A percentile compares a stretch with the other conserved stretches of the same genome.
These are phyloP conservation scores for Sitobion miscanthi DNA, from an alignment of 1,140 invertebrate species.

Conservation along the genomic window DNA sequence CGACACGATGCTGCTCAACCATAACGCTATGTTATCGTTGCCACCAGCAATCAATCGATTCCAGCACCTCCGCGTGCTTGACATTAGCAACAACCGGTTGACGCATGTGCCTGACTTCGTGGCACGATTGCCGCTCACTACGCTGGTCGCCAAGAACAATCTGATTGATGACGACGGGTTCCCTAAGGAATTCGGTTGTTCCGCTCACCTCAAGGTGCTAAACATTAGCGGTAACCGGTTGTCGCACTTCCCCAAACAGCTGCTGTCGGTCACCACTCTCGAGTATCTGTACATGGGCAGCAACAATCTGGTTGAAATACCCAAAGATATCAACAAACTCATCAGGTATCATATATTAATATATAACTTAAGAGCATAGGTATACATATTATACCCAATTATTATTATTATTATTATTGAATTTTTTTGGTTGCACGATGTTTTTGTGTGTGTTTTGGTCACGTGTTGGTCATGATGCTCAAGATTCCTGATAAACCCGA, in stretches of 20 bases:
- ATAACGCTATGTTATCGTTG: slow-evolving; percentile 71
- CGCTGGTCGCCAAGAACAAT: slow-evolving; percentile 89
- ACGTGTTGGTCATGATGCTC: neutral
- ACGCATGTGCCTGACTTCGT: slow-evolving; percentile 77
- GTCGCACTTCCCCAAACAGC: slow-evolving; percentile 82
- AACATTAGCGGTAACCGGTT: slow-evolving; percentile 93
- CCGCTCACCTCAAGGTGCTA: slow-evolving; percentile 74
- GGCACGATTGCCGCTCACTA: slow-evolving; percentile 74
- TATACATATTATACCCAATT: no score
- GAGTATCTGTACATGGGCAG: slow-evolving; percentile 89
- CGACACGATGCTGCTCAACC: slow-evolving; percentile 75
- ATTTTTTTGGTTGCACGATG: neutral
- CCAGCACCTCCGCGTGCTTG: slow-evolving; percentile 74
- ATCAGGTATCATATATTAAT: slow-evolving; percentile 67
- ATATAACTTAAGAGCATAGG: no score
- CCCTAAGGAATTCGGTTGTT: slow-evolving; percentile 80
- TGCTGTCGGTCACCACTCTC: slow-evolving; percentile 78
- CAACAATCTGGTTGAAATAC: slow-evolving; percentile 82
- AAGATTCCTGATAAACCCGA: neutral
- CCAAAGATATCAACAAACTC: slow-evolving; percentile 81
- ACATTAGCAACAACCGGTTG: slow-evolving; percentile 88
- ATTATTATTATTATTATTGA: neutral
- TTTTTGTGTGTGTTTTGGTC: neutral
- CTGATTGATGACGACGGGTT: slow-evolving; percentile 78
- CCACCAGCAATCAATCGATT: slow-evolving; percentile 69